A percentile compares a stretch with the other conserved stretches of the same genome.
phyloP scores from a whole-genome alignment of 2,797 vertebrate species.

The Helarctos malayanus region DNA sequence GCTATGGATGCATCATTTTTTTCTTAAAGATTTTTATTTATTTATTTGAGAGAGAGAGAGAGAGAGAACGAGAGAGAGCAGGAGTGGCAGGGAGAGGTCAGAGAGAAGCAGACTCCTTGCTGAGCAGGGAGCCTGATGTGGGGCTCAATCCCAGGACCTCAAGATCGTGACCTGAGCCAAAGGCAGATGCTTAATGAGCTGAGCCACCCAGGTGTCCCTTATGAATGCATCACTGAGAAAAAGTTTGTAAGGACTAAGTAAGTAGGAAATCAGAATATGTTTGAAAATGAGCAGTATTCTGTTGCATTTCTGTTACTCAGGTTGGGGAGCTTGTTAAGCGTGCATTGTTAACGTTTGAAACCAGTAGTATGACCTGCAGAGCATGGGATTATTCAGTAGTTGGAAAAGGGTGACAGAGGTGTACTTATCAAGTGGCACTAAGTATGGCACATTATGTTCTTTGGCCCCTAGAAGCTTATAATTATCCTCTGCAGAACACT shows the following conservation, averaged over 20 bases:
- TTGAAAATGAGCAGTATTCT: conserved; percentile 20
- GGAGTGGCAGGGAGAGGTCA: accelerated
- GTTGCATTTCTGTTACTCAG: background rate
- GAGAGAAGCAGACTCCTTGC: background rate
- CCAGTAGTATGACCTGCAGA: background rate
- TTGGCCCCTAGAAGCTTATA: background rate
- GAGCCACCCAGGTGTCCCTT: background rate
- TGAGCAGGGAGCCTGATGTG: background rate
- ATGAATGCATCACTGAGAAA: background rate
- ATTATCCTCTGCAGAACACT: conserved; percentile 27
- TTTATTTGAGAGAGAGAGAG: background rate
- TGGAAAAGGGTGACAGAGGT: conserved; percentile 24
- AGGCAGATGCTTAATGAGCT: background rate
- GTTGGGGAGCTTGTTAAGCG: background rate
- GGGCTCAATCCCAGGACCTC: background rate
- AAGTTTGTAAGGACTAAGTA: background rate
- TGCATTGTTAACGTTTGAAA: conserved; percentile 28
- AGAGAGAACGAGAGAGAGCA: background rate
- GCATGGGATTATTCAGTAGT: conserved; percentile 33
- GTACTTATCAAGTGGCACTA: conserved; percentile 54
- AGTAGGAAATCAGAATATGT: background rate
- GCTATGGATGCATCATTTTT: background rate
- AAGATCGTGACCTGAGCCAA: background rate
- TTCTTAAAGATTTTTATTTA: background rate
- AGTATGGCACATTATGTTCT: conserved; percentile 38